A percentile compares a stretch with the other conserved stretches of the same genome.
Conservation (phyloP, 2,888 invertebrate species). For the Acrobasis suavella region DNA sequence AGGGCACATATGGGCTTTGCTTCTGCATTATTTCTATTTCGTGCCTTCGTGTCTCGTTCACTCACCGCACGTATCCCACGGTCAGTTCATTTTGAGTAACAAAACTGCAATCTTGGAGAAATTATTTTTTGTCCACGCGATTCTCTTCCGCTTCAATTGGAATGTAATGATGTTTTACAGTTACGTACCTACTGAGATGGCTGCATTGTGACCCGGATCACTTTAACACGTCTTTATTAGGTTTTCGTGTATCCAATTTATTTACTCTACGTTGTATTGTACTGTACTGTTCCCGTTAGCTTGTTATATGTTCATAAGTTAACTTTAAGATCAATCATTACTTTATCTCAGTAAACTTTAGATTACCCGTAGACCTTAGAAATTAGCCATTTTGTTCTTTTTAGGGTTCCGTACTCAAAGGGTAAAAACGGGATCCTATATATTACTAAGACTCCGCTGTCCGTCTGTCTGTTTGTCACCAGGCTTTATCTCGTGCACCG, state of each 20-base stretch:
- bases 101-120: conserved; percentile 47
- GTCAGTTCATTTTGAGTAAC: conserved; percentile 34
- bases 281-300: too few relatives aligned
- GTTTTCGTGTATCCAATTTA: background rate
- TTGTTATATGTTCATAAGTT: too few relatives aligned
- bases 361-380: too few relatives aligned
- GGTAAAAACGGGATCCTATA: too few relatives aligned
- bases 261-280: too few relatives aligned
- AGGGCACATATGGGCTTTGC: background rate
- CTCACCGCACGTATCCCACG: conserved; percentile 35
- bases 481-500: too few relatives aligned
- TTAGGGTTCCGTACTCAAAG: too few relatives aligned
- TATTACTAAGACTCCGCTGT: too few relatives aligned
- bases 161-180: conserved; percentile 23
- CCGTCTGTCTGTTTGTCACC: too few relatives aligned
- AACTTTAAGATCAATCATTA: too few relatives aligned
- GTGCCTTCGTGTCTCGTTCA: background rate
- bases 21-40: background rate
- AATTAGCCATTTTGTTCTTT: too few relatives aligned
- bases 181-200: conserved; percentile 47
- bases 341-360: too few relatives aligned
- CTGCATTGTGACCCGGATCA: conserved; percentile 31
- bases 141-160: conserved; percentile 41
- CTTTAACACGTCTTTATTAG: background rate
- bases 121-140: conserved; percentile 45